phyloP scores from a whole-genome alignment of 2,888 invertebrate species.

The Geotrupes spiniger region DNA sequence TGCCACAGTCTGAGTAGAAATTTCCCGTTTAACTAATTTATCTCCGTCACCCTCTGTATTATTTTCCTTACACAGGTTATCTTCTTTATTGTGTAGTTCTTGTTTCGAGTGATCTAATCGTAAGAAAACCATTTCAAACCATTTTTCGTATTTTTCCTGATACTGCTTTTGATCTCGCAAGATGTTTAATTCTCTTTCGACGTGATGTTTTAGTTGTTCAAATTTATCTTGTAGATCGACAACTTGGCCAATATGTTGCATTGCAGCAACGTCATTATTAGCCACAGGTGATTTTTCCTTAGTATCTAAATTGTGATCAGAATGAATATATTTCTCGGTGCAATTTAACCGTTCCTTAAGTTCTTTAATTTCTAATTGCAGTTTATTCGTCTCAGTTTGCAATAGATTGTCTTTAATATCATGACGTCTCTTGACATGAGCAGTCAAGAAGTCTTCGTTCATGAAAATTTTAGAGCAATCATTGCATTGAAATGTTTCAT shows the following conservation, averaged over 20 bases:
- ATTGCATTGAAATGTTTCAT: conserved; percentile 56
- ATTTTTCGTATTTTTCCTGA: conserved; percentile 55
- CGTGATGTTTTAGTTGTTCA: conserved; percentile 42
- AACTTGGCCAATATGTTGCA: conserved; percentile 22
- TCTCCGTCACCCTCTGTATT: conserved; percentile 13
- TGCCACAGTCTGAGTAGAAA: conserved; percentile 38
- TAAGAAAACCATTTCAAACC: conserved; percentile 47
- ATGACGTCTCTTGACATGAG: conserved; percentile 64
- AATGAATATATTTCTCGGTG: conserved; percentile 56
- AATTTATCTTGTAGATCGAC: conserved; percentile 44
- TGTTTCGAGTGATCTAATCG: conserved; percentile 36
- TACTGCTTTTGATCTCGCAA: conserved; percentile 57
- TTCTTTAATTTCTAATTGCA: conserved; percentile 63
- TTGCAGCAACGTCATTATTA: conserved; percentile 23
- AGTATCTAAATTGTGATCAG: conserved; percentile 12
- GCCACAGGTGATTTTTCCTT: conserved; percentile 19
- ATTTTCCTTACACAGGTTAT: neutral
- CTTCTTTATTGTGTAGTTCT: conserved; percentile 36
- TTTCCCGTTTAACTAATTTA: conserved; percentile 25
- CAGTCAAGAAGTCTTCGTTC: conserved; percentile 61
- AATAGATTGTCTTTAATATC: conserved; percentile 36
- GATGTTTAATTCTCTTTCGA: conserved; percentile 48
- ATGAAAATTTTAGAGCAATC: conserved; percentile 68
- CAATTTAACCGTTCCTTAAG: conserved; percentile 61
- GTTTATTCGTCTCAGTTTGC: conserved; percentile 59